These are phyloP conservation scores for Scaptomyza hsui DNA, from an alignment of 1,140 invertebrate species.

Conservation along the genomic window DNA sequence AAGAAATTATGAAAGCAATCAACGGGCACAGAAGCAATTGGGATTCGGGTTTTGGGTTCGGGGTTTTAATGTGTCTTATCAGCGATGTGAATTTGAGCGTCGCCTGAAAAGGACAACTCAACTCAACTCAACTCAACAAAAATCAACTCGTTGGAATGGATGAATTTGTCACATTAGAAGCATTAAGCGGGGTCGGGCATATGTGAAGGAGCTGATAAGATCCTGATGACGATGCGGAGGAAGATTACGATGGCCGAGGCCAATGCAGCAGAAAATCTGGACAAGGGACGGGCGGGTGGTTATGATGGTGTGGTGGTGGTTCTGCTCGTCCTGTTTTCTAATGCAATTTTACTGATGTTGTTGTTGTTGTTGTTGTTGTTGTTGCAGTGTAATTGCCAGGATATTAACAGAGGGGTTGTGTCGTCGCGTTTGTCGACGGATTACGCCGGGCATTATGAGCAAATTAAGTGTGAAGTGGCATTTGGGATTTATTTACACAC, in stretches of 20 bases:
- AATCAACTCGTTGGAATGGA: slow-evolving; percentile 39
- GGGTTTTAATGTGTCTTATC: slow-evolving; percentile 58
- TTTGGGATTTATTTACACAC: slow-evolving; percentile 67
- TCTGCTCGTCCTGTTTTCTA: slow-evolving; percentile 34
- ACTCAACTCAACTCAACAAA: slow-evolving; percentile 32
- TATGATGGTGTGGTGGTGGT: slow-evolving; percentile 25
- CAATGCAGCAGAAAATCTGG: slow-evolving; percentile 40
- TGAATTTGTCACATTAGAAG: slow-evolving; percentile 79
- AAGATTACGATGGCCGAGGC: slow-evolving; percentile 4
- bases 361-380: slow-evolving; percentile 62
- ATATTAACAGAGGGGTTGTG: slow-evolving; percentile 61
- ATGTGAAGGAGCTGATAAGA: slow-evolving; percentile 67
- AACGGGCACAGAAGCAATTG: slow-evolving; percentile 19
- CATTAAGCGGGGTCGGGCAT: slow-evolving; percentile 48
- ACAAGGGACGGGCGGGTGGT: slow-evolving; percentile 9
- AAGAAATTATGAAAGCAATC: slow-evolving; percentile 54
- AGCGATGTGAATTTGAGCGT: slow-evolving; percentile 71
- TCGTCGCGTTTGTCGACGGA: slow-evolving; percentile 51
- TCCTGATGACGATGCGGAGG: slow-evolving; percentile 20
- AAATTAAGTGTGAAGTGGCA: slow-evolving; percentile 82
- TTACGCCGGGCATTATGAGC: slow-evolving; percentile 77
- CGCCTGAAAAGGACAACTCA: slow-evolving; percentile 56
- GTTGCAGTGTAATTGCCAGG: slow-evolving; percentile 70
- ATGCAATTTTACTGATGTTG: slow-evolving; percentile 70
- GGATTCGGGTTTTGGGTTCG: slow-evolving; percentile 5